A percentile compares a stretch with the other conserved stretches of the same genome.
Conservation (phyloP, 2,888 invertebrate species). For the Ypsolopha scabrella region DNA sequence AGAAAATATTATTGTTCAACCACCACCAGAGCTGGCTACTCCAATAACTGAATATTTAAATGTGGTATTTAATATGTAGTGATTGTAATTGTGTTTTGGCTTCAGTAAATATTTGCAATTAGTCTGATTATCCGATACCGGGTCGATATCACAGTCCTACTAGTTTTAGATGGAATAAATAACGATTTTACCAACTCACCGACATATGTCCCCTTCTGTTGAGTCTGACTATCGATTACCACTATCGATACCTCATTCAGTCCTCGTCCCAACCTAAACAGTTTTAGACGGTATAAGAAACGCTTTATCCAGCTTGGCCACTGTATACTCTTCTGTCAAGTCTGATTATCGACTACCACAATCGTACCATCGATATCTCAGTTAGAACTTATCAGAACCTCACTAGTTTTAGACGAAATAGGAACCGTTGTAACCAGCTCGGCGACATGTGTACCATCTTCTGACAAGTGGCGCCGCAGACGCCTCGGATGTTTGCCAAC, state of each 20-base stretch:
- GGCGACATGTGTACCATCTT: conserved; percentile 22
- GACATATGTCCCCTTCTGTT: too few relatives aligned
- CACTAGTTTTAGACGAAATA: neutral
- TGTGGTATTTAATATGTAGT: too few relatives aligned
- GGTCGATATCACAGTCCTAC: neutral
- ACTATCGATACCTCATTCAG: too few relatives aligned
- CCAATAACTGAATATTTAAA: too few relatives aligned
- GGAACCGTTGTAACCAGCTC: conserved; percentile 5
- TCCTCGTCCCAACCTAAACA: too few relatives aligned
- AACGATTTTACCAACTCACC: neutral
- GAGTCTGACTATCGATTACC: too few relatives aligned
- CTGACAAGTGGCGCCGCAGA: conserved; percentile 20
- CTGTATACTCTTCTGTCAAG: neutral
- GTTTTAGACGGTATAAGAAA: too few relatives aligned
- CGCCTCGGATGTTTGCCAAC: conserved; percentile 35
- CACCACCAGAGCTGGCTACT: too few relatives aligned
- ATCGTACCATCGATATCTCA: neutral
- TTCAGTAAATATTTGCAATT: too few relatives aligned
- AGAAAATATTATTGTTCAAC: too few relatives aligned
- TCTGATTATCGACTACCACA: neutral
- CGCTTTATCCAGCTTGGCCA: too few relatives aligned
- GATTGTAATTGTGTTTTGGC: too few relatives aligned
- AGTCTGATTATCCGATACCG: neutral
- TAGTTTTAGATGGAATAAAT: neutral
- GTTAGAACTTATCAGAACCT: neutral